Evolutionary conservation across 1,140 invertebrate genomes (phyloP).

Genomic region (Chymomyza costata): DNA sequence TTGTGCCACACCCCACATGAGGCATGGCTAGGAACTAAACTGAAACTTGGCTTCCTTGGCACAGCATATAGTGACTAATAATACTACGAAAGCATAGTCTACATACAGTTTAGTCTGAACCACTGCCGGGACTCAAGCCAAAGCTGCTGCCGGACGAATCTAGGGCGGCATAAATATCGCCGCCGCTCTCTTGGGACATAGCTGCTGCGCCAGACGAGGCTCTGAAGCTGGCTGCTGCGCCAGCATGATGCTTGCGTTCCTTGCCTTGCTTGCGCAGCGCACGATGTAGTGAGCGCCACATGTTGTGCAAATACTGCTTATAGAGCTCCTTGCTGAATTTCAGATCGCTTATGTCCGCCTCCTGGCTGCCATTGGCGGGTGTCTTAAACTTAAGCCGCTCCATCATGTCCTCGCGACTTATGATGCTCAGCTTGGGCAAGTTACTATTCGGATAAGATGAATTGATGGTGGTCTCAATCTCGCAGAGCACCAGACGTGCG

Average conservation of each 20-base stretch:
- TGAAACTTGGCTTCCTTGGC: too few relatives aligned
- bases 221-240: background rate
- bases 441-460: constrained; percentile 48
- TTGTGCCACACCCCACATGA: too few relatives aligned
- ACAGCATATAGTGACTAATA: too few relatives aligned
- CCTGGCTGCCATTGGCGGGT: constrained; percentile 35
- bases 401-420: constrained; percentile 44
- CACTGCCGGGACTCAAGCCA: background rate
- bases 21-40: too few relatives aligned
- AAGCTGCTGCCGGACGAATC: background rate
- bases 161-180: too few relatives aligned
- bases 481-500: constrained; percentile 51
- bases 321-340: constrained; percentile 55
- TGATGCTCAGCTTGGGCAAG: constrained; percentile 39
- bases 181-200: too few relatives aligned
- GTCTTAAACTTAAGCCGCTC: constrained; percentile 48
- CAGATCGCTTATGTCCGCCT: constrained; percentile 38
- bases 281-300: constrained; percentile 34
- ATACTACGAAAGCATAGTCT: too few relatives aligned
- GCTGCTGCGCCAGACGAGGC: background rate
- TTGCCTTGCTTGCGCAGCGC: constrained; percentile 25
- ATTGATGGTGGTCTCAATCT: constrained; percentile 61
- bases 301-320: constrained; percentile 42
- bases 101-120: too few relatives aligned
- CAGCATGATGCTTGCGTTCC: constrained; percentile 12